Conservation (phyloP, 2,113 vertebrate species). For the Odobenus rosmarus region DNA sequence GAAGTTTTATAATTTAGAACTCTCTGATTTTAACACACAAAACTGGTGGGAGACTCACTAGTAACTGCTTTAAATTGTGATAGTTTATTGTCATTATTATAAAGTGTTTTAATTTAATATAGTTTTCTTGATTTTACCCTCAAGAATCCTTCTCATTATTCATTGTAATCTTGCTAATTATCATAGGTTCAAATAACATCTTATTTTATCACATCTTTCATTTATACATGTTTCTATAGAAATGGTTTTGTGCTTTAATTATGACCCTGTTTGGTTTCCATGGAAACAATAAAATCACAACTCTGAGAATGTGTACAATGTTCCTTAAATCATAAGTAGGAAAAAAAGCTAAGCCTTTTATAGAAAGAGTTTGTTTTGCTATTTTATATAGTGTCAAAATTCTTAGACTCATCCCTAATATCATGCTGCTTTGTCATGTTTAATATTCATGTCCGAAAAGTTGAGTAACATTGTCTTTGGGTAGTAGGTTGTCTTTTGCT, state of each 20-base stretch:
- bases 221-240: slow-evolving; percentile 74
- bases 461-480: not conserved
- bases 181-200: slow-evolving; percentile 1
- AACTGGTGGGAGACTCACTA: not conserved
- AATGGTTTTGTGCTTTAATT: slow-evolving; percentile 80
- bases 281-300: slow-evolving; percentile 65
- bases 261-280: slow-evolving; percentile 80
- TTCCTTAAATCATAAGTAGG: not conserved
- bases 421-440: not conserved
- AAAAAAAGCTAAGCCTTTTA: slow-evolving; percentile 7
- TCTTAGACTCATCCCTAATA: not conserved
- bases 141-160: slow-evolving; percentile 18
- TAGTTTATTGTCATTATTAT: slow-evolving; percentile 40
- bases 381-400: slow-evolving; percentile 35
- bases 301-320: slow-evolving; percentile 25
- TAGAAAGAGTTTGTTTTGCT: not conserved
- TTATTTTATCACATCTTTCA: slow-evolving; percentile 61
- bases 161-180: slow-evolving; percentile 53
- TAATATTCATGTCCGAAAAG: slow-evolving; percentile 10
- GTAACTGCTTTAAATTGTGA: slow-evolving; percentile 40
- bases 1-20: slow-evolving; percentile 29
- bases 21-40: not conserved
- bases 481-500: slow-evolving; percentile 23
- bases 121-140: not conserved
- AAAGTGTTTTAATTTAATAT: slow-evolving; percentile 30